Evolutionary conservation across 2,888 invertebrate genomes (phyloP).

Genomic region (Chaetoderma sp.): DNA sequence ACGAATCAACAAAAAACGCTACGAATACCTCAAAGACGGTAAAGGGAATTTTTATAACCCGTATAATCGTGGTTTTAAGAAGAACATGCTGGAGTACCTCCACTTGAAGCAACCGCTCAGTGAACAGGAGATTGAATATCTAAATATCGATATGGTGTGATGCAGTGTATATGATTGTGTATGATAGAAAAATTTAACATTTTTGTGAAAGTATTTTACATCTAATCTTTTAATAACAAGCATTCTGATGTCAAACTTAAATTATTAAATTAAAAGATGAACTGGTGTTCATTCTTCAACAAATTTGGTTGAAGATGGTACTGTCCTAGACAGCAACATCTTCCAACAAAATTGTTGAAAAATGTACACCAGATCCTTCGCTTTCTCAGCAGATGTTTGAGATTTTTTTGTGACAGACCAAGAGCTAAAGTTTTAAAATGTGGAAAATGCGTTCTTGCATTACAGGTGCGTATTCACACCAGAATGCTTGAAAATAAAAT

Average conservation of each 20-base stretch:
- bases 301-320: no score
- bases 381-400: no score
- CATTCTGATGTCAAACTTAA: background rate
- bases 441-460: no score
- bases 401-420: no score
- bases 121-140: slow-evolving; percentile 56
- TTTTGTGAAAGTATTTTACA: background rate
- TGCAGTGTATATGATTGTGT: background rate
- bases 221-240: background rate
- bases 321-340: no score
- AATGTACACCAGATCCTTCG: no score
- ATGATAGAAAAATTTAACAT: background rate
- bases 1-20: slow-evolving; percentile 93
- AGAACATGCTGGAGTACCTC: slow-evolving; percentile 91
- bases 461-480: no score
- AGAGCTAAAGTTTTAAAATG: no score
- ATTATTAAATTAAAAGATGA: no score
- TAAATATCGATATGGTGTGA: slow-evolving; percentile 51
- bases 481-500: no score
- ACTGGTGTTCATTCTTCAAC: no score
- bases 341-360: no score
- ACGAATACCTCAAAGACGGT: slow-evolving; percentile 89
- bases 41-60: slow-evolving; percentile 91
- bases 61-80: slow-evolving; percentile 87
- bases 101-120: slow-evolving; percentile 70